Evolutionary conservation across 2,113 vertebrate genomes (phyloP), one percentile per base, ranked within the genome.

Genomic region (Calidris pygmaea): DNA sequence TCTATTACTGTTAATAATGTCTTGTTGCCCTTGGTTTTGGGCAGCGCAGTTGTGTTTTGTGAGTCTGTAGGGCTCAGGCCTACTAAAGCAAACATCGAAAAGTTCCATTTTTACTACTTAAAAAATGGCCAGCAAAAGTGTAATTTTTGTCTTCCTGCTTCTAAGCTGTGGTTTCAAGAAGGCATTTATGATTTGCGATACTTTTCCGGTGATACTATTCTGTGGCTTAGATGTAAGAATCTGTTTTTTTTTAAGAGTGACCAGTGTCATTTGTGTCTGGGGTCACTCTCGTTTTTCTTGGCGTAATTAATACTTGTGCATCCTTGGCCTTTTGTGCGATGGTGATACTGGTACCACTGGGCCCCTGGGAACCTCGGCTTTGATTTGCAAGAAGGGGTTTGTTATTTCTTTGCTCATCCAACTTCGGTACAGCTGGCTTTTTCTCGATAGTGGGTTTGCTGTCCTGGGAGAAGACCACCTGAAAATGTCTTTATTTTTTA

Each of bases 301-400:
- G 2, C 2, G 0, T n/a, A 39, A n/a, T n/a, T 35, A 5, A 3
- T 5, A 10, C 45, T 8, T 23, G 27, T 13, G 22, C n/a, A 6
- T n/a, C 56, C 34, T 29, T 14, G 55, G 26, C 72, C 24, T n/a
- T 26, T 30, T 10, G 37, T 55, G 76, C 5, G 0, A 4, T 1
- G 62, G 47, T 14, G 11, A 3, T 13, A 35, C 67, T 53, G 65
- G 21, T 66, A 26, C 34, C 32, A 2, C 34, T 19, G 20, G 18
- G 24, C 66, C 52, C 60, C 56, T 6, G 19, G 5, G 26, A 6
- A 4, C 14, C 27, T 6, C 63, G 27, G 48, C 74, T 67, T 39
- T 34, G 67, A 30, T 67, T 43, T 75, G 12, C 35, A 20, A 21
- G n/a, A 10, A 47, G 47, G 29, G 6, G 16, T 67, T 55, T 43